These are phyloP conservation scores for Agrypnia vestita DNA, from an alignment of 1,140 invertebrate genomes.

Conservation along the genomic window DNA sequence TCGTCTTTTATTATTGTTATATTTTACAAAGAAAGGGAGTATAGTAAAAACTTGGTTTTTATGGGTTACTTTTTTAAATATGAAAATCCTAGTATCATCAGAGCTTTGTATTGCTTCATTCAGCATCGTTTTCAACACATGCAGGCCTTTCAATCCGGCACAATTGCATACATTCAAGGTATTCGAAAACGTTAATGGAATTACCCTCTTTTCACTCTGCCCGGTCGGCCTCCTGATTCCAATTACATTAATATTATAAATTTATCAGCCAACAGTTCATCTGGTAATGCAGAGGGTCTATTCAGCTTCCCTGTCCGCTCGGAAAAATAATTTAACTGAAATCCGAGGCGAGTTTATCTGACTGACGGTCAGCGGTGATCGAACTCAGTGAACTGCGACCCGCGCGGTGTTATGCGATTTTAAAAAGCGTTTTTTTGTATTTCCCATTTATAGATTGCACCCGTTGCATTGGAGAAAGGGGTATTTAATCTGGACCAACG, in stretches of 20 bases:
- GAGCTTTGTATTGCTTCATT: too few species aligned
- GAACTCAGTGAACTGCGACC: conserved; percentile 24
- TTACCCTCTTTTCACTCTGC: conserved; percentile 12
- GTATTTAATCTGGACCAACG: too few species aligned
- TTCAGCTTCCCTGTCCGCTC: conserved; percentile 15
- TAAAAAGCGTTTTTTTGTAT: background rate
- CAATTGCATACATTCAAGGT: background rate
- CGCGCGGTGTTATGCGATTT: background rate
- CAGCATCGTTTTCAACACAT: too few species aligned
- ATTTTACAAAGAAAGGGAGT: too few species aligned
- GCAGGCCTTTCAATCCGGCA: too few species aligned
- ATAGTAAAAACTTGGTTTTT: too few species aligned
- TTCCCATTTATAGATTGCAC: background rate
- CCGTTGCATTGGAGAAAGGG: background rate
- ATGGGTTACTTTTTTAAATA: too few species aligned
- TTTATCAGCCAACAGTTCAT: conserved; percentile 35
- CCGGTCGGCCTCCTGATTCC: conserved; percentile 23
- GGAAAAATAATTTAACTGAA: conserved; percentile 43
- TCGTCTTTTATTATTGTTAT: too few species aligned
- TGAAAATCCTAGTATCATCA: too few species aligned
- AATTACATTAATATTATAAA: conserved; percentile 39
- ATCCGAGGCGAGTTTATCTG: conserved; percentile 12
- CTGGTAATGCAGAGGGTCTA: conserved; percentile 13
- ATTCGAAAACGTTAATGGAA: conserved; percentile 23
- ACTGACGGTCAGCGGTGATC: conserved; percentile 22